Percentiles rank a stretch among this genome's conserved stretches.
These are phyloP conservation scores for Drosophila leonis DNA, from an alignment of 2,888 invertebrate species.

Conservation along the genomic window DNA sequence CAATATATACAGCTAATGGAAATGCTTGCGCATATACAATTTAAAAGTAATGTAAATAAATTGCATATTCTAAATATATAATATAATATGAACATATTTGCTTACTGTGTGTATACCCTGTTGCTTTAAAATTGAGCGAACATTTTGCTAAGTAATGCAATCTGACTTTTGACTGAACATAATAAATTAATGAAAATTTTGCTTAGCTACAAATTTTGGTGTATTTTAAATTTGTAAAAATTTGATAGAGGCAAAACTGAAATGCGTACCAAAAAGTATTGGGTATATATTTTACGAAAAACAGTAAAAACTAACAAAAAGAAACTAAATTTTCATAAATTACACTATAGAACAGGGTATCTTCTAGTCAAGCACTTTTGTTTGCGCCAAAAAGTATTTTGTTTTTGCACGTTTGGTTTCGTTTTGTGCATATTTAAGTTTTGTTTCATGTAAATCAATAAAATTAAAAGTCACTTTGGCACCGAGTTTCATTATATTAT, in stretches of 20 bases:
- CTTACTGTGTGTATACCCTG: neutral
- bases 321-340: too few species aligned
- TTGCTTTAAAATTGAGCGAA: neutral
- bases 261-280: too few species aligned
- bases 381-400: neutral
- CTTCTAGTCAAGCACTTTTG: neutral
- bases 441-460: conserved; percentile 41
- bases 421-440: conserved; percentile 20
- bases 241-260: too few species aligned
- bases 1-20: neutral
- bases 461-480: conserved; percentile 36
- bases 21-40: neutral
- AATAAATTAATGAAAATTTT: too few species aligned
- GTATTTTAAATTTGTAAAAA: too few species aligned
- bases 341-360: neutral
- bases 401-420: neutral
- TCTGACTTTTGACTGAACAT: too few species aligned
- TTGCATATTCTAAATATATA: neutral
- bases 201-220: too few species aligned
- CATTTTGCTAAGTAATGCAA: neutral
- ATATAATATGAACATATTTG: neutral
- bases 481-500: conserved; percentile 28
- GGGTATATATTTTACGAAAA: neutral
- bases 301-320: too few species aligned
- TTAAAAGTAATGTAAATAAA: neutral